phyloP scores from a whole-genome alignment of 2,797 vertebrate genomes.

The Huso huso region DNA sequence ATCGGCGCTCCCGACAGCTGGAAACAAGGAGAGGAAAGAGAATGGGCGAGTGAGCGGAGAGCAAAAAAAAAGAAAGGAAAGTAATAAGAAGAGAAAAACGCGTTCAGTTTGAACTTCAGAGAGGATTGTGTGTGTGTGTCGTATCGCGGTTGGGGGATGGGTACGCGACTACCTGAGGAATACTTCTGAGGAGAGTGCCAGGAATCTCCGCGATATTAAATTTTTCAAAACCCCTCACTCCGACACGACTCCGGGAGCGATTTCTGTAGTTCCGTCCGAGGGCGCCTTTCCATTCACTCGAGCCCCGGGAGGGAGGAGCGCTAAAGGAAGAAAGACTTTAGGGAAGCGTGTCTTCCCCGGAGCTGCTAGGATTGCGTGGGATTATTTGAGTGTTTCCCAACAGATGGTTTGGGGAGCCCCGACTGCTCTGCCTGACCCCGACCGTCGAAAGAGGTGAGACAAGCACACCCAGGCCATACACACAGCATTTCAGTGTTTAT shows the following conservation, averaged over 20 bases:
- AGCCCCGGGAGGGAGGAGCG: not conserved
- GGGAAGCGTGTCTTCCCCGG: too few relatives aligned
- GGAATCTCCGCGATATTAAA: too few relatives aligned
- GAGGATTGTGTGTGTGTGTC: too few relatives aligned
- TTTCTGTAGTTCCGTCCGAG: not conserved
- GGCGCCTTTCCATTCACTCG: not conserved
- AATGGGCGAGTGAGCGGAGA: slow-evolving; percentile 19
- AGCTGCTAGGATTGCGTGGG: too few relatives aligned
- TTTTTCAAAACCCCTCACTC: not conserved
- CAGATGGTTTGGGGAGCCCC: too few relatives aligned
- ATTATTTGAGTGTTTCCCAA: too few relatives aligned
- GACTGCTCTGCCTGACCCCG: too few relatives aligned
- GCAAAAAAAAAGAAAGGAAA: slow-evolving; percentile 20
- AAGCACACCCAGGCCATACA: too few relatives aligned
- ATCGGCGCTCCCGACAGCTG: not conserved
- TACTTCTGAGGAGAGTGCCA: not conserved
- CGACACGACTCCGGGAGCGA: not conserved
- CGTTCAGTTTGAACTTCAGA: slow-evolving; percentile 31
- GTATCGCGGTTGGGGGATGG: slow-evolving; percentile 44
- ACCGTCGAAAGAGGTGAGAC: too few relatives aligned
- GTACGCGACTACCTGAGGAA: slow-evolving; percentile 33
- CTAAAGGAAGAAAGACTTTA: not conserved
- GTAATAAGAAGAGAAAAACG: slow-evolving; percentile 12
- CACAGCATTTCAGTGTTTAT: too few relatives aligned
- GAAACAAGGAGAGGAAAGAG: not conserved